Evolutionary conservation across 2,888 invertebrate genomes (phyloP), one percentile per base, ranked within the genome.

Genomic region (Trichogramma dendrolimi): DNA sequence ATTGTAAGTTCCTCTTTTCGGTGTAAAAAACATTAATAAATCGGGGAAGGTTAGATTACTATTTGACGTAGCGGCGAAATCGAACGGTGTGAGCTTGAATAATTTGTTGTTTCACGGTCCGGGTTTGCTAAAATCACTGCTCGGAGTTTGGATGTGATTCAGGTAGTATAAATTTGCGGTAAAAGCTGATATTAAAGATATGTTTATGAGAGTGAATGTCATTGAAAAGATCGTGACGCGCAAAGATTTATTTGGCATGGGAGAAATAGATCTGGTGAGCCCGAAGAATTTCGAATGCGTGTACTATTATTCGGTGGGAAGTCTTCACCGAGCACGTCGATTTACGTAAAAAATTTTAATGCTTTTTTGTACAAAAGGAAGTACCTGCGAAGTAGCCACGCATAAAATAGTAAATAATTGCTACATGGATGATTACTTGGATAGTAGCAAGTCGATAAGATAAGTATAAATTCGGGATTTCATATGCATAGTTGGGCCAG

Each of bases 401-500:
- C n/a, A n/a, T n/a, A n/a, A n/a, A n/a, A n/a, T n/a, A n/a, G n/a
- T n/a, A n/a, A n/a, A n/a, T n/a, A n/a, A n/a, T n/a, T n/a, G n/a
- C n/a, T n/a, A n/a, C n/a, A n/a, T n/a, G n/a, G n/a, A n/a, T n/a
- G n/a, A n/a, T n/a, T n/a, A n/a, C n/a, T n/a, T n/a, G n/a, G n/a
- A n/a, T n/a, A n/a, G n/a, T n/a, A n/a, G n/a, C 27, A 71, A 6
- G 64, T 70, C 4, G 2, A 5, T 4, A 47, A 70, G 10, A 67
- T 69, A 0, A 62, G 42, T 0, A 44, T 61, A 10, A 60, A 69
- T 3, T 67, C 69, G 49, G 2, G 7, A 0, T 42, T 38, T 2
- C 70, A 69, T 6, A 68, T 71, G 39, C 62, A 65, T 8, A 60
- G 64, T 1, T 71, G 67, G 68, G 64, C 65, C 0, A 60, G 66